Base-by-base conservation (phyloP, 2,113 vertebrate species). In the Numida meleagris region DNA sequence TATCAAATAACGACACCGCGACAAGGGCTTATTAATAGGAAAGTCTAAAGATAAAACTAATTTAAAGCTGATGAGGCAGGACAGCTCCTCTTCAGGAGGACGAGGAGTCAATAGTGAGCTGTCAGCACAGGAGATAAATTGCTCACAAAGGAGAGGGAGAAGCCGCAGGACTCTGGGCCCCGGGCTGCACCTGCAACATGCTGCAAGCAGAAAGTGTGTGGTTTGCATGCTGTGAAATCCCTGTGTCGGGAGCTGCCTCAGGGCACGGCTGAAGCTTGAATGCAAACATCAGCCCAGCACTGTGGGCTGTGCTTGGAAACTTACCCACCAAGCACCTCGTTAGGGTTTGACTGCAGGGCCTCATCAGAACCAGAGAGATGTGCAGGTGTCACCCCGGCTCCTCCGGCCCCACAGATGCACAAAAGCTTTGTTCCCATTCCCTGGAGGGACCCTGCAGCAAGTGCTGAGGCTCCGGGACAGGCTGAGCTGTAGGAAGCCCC, bases 31-130 rank as follows among this genome's bases (percentile, higher is more conserved):
- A 91, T 93, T 96, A 96, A 93, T 80, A 80, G 90, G 40, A 68
- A 89, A 88, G 93, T 65, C 92, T 91, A 82, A 89, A 95, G 95
- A 96, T 95, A 95, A 96, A 96, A 91, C 90, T 91, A 91, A 96
- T 96, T 93, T 66, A 94, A 95, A 85, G 25, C 85, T 91, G 95
- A 95, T 95, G 95, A 96, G 90, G 89, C 90, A 86, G 93, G 86
- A 82, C 94, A 89, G 71, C 83, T 92, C 90, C 51, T 88, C 96
- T 95, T 42, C 82, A 77, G 88, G 59, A 88, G 89, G 78, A 86
- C 4, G 65, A 80, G 88, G 83, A 95, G 88, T 95, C 94, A 93
- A 94, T 93, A 95, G 76, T 23, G 82, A 59, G 75, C 92, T 96
- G 94, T 78, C 94, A 94, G 77, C 6, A 71, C 63, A 90, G 83